Evolutionary conservation across 2,113 vertebrate species (phyloP), one percentile per base, ranked within the genome.

Genomic region (Marmota flaviventris): DNA sequence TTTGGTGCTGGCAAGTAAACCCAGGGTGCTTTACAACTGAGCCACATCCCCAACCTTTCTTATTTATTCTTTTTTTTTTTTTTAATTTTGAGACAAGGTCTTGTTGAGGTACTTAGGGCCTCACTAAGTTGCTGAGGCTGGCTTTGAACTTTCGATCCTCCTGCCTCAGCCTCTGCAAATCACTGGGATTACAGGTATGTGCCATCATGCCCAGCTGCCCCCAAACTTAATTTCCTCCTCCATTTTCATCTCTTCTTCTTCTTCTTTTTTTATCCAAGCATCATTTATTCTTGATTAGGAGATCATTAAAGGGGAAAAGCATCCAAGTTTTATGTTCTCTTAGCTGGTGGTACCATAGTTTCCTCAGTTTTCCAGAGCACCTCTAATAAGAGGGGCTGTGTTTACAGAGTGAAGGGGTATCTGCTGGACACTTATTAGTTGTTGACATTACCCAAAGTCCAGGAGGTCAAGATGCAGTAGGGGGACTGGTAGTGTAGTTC

Each of bases 231-330:
- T 27, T 67, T 61, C 4, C 25, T 76, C 34, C 24, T 76, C 42
- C 24, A 39, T 53, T 67, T 29, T 37, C 11, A 17, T 45, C 75
- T 48, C 10, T 25, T 5, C 45, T 39, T 51, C 32, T 12, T 34
- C 9, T 18, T 18, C 3, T 27, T 27, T 27, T 61, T 61, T 24
- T 61, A 9, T 25, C 22, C 24, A 24, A 10, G 61, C 61, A 27
- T 27, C 42, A 48, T 70, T 51, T 94, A 70, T 97, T 97, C 82
- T 82, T 65, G 56, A 58, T 16, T 70, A 25, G 75, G 56, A 93
- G 25, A 72, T 56, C 61, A 42, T 42, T 67, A 32, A 88, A 20
- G 4, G 63, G 37, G 18, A 86, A 79, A 95, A 97, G 85, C 10
- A 63, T 51, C 63, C 3, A 51, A 25, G 69, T 76, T 87, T 90